These are phyloP conservation scores for Phania funesta DNA, from an alignment of 2,888 invertebrate genomes.

Conservation along the genomic window DNA sequence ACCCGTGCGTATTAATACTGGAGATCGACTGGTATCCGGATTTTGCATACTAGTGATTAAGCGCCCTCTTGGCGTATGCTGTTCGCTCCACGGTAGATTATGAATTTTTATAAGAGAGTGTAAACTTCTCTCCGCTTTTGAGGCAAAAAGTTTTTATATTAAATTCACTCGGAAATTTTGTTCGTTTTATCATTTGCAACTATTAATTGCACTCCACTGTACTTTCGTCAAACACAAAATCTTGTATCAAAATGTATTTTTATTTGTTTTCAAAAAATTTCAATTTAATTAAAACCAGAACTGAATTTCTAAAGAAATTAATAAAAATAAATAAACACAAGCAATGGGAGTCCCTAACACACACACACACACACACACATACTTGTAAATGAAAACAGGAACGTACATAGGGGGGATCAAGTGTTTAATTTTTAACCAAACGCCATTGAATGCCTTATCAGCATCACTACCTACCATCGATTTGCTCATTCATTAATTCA, in stretches of 20 bases:
- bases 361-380: neutral
- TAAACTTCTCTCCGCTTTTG: no score
- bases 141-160: no score
- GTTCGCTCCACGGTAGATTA: no score
- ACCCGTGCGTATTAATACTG: no score
- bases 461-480: constrained; percentile 14
- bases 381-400: neutral
- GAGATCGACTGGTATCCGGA: no score
- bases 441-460: constrained; percentile 34
- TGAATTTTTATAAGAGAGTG: no score
- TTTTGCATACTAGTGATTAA: no score
- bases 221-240: neutral
- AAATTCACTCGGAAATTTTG: no score
- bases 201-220: neutral
- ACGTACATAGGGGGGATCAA: constrained; percentile 17
- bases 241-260: constrained; percentile 7
- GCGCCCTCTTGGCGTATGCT: no score
- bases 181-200: neutral
- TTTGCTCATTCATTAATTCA: constrained; percentile 19
- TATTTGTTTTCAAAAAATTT: constrained; percentile 1
- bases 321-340: neutral
- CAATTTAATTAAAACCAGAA: constrained; percentile 41
- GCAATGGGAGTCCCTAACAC: constrained; percentile 12
- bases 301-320: neutral
- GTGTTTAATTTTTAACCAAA: constrained; percentile 48